phyloP scores from a whole-genome alignment of 2,888 invertebrate species.

The Cryptosula pallasiana region DNA sequence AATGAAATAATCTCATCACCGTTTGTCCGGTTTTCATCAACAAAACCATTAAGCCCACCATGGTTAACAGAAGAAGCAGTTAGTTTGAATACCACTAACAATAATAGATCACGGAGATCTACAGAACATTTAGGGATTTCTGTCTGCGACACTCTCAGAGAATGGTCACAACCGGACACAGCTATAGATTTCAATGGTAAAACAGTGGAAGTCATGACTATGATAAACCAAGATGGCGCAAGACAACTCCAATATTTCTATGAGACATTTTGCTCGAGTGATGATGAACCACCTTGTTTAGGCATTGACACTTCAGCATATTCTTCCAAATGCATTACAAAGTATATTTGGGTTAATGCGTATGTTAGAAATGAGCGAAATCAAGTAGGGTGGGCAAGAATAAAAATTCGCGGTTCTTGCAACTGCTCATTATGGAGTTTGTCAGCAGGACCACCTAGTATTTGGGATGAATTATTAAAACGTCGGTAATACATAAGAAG shows the following conservation, averaged over 20 bases:
- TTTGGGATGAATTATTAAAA: conserved; percentile 10
- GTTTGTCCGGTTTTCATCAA: background rate
- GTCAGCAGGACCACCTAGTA: background rate
- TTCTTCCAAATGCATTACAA: conserved; percentile 29
- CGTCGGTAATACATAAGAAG: background rate
- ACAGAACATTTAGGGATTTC: conserved; percentile 11
- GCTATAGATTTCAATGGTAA: conserved; percentile 29
- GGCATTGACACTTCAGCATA: conserved; percentile 29
- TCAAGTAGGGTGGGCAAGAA: conserved; percentile 29
- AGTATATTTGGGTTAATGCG: conserved; percentile 31
- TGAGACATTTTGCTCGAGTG: conserved; percentile 29
- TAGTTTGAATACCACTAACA: background rate
- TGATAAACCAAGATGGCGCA: conserved; percentile 29
- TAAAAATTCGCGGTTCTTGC: conserved; percentile 29
- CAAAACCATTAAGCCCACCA: background rate
- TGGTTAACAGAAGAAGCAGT: background rate
- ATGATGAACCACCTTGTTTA: conserved; percentile 27
- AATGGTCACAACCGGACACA: conserved; percentile 28
- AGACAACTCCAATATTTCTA: conserved; percentile 29
- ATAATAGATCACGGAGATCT: background rate
- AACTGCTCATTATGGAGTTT: conserved; percentile 27
- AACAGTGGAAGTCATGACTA: conserved; percentile 27
- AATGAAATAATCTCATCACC: background rate
- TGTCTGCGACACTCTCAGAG: conserved; percentile 29
- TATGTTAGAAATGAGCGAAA: conserved; percentile 27